Evolutionary conservation across 2,888 invertebrate genomes (phyloP), one percentile per base, ranked within the genome.

Genomic region (Hyles lineata): DNA sequence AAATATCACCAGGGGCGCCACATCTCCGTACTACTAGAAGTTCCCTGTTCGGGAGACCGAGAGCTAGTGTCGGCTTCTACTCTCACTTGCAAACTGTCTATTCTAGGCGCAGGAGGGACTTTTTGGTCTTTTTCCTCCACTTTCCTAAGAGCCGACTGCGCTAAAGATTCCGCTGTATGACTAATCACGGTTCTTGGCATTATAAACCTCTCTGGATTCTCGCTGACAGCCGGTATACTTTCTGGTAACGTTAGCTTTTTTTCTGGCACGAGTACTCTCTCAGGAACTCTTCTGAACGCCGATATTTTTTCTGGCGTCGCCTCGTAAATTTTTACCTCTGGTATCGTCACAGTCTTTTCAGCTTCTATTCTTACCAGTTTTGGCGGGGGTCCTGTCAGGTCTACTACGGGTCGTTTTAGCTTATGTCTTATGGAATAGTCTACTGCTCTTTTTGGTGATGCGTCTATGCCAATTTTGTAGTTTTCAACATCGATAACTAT

Each of bases 401-500:
- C 88, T 5, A 90, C 86, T 0, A 88, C 86, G 0, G 93, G 86
- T 70, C 94, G 79, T 77, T 94, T 94, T 72, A 93, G 76, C 71
- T 93, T 94, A 43, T 90, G 89, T 63, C 94, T 85, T 55, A 92
- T 87, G 0, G 95, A 95, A 74, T 94, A 95, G 79, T 95, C 95
- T 0, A 95, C 90, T 0, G 94, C 93, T 72, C 94, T 82, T 84
- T 94, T 95, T 0, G 95, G 94, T 0, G 95, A 94, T 3, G 94
- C 92, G 70, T 94, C 94, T 29, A 93, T 93, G 0, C 93, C 93
- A 59, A 94, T 94, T 79, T 93, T 93, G 76, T 94, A 94, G 76
- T 94, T 94, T 76, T 95, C 94, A 1, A 94, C 94, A 72, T 94
- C 94, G 72, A 94, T 94, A 0, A 94, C 91, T 76, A 94, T 94